Evolutionary conservation across 1,140 invertebrate genomes (phyloP), one percentile per base, ranked within the genome.

Genomic region (Muscidifurax raptorellus): DNA sequence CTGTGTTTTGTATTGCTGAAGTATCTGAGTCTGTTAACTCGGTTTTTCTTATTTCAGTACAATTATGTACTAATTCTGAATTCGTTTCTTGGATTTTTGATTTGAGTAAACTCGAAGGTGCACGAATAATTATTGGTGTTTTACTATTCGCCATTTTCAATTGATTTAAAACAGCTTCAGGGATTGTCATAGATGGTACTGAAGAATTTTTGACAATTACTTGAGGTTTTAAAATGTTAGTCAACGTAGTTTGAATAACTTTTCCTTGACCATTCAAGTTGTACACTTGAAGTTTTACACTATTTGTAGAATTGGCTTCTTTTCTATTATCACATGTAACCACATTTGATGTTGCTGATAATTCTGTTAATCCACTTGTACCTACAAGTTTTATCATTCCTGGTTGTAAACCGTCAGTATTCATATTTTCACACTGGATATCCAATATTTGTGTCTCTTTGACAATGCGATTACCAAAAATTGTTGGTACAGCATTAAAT

Each of bases 401-500:
- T 59, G 18, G 22, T 18, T 40, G 27, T 75, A 22, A 75, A 59
- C 9, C 13, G 59, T n/a, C 12, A 28, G 1, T 0, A 71, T 22
- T 40, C 4, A 59, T 59, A 66, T 75, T n/a, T 7, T 67, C 30
- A 66, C 18, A 67, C 15, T 10, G 28, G 13, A 76, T 15, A 18
- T 12, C 18, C n/a, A 32, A n/a, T 83, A 72, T 9, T 64, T 75
- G 7, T 75, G 32, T 12, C 6, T 83, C 72, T 59, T 84, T 27
- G 2, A 77, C 36, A 18, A 80, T 44, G n/a, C 18, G 44, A 47
- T 80, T 40, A 30, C n/a, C 36, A 80, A 86, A 86, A 28, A 86
- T 80, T 40, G 76, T 86, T n/a, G 85, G 82, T 18, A 86, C 76
- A 32, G 85, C 85, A 47, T 86, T 83, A 47, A 13, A 80, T 74